Evolutionary conservation across 2,888 invertebrate genomes (phyloP), one percentile per base, ranked within the genome.

Genomic region (Ophion slaviceki): DNA sequence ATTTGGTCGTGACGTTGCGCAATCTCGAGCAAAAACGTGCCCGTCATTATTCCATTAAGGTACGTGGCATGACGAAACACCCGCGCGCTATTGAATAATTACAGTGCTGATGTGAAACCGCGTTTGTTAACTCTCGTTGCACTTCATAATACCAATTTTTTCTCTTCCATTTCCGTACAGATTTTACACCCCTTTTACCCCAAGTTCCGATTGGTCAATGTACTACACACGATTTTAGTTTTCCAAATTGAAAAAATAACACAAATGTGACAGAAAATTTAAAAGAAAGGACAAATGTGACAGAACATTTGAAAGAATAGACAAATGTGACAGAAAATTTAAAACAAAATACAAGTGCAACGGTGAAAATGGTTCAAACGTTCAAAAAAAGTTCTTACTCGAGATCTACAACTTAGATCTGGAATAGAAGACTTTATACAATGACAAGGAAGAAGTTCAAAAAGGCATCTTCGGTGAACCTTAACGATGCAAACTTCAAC

Each of bases 31-130:
- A 86, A 87, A 88, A 89, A 87, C 87, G 86, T 88, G 84, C 82
- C 87, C 84, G 87, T 89, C 87, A 89, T 89, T 89, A 88, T 89
- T 89, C 88, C 88, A 88, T 89, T 89, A 89, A 70, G 85, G 87
- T 88, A 88, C 87, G 82, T 87, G 81, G 86, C 82, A 87, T 88
- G 88, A 89, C 88, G 88, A 89, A 88, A 89, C 79, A 82, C 80
- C 85, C 87, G 78, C 80, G 81, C 81, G 81, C 86, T 87, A 89
- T 88, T 87, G 88, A 87, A 87, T 89, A 89, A 89, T 88, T 89
- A 89, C 87, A 87, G 86, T 88, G 84, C 84, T 76, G 79, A 86
- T 86, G 87, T 86, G 84, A 88, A 86, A 88, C 66, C 79, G 76
- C 85, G 82, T 82, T 82, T 85, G 78, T 85, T 40, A 79, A 64